Conservation (phyloP, 2,113 vertebrate genomes). For the Mormyrus lacerda region DNA sequence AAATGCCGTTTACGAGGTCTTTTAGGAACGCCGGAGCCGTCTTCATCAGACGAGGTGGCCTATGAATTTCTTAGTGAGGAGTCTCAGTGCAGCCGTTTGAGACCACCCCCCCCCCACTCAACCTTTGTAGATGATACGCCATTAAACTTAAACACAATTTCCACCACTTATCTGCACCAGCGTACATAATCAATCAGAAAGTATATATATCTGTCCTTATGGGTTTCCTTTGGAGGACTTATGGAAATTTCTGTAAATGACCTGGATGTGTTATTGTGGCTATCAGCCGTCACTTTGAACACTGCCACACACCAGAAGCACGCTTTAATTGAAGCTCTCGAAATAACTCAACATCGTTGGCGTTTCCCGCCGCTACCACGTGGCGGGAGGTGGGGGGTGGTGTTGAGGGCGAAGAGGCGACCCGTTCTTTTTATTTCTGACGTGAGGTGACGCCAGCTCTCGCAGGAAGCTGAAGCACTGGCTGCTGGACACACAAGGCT, state of each 20-base stretch:
- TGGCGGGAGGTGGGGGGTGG: neutral
- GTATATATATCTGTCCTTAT: neutral
- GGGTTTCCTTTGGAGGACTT: neutral
- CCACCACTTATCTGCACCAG: neutral
- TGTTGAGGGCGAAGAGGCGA: neutral
- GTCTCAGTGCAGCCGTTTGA: neutral
- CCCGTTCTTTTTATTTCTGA: neutral
- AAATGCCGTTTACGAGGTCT: neutral
- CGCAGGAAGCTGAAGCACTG: neutral
- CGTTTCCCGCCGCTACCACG: neutral
- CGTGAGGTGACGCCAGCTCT: neutral
- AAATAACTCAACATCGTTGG: neutral
- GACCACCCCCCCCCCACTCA: neutral
- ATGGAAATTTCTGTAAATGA: neutral
- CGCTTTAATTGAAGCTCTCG: neutral
- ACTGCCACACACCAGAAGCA: neutral
- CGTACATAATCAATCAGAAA: neutral
- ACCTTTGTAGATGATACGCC: neutral
- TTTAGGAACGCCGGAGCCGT: neutral
- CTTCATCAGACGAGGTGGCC: neutral
- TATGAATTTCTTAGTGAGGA: neutral
- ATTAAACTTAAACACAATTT: neutral
- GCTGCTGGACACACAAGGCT: constrained; percentile 60
- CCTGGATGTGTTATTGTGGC: neutral
- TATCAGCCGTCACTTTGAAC: neutral